Percentiles rank a stretch among this genome's conserved stretches.
Evolutionary conservation across 2,797 vertebrate genomes (phyloP).

Genomic region (Rhinoraja longicauda): DNA sequence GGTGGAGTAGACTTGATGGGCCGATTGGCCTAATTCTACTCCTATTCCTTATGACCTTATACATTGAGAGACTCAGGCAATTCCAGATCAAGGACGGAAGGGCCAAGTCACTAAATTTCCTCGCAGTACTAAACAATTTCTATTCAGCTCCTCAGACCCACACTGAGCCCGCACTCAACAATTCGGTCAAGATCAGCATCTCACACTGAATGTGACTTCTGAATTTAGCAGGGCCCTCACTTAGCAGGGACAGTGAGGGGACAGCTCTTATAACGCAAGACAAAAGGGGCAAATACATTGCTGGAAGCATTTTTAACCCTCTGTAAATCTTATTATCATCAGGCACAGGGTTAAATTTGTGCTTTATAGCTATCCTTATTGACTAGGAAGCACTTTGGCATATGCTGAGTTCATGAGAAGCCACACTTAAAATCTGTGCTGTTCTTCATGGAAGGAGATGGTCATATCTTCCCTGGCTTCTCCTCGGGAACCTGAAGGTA

Average conservation of each 20-base stretch:
- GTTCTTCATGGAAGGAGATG: no score
- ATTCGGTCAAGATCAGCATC: not conserved
- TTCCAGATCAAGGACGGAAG: not conserved
- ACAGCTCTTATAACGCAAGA: not conserved
- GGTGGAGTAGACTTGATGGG: no score
- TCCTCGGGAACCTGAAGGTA: no score
- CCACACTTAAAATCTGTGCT: no score
- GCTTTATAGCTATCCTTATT: not conserved
- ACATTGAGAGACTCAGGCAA: not conserved
- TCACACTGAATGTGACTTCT: not conserved
- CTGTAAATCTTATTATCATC: not conserved
- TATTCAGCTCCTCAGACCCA: not conserved
- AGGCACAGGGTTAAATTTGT: not conserved
- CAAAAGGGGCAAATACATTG: not conserved
- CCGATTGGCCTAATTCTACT: no score
- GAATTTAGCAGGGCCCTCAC: not conserved
- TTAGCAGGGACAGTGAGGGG: not conserved
- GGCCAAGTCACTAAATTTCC: not conserved
- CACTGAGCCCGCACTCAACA: not conserved
- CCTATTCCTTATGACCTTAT: no score
- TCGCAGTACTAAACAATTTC: not conserved
- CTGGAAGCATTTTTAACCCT: not conserved
- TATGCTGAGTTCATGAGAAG: not conserved
- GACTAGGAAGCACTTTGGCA: not conserved
- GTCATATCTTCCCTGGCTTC: no score